Conservation (phyloP, 2,888 invertebrate genomes). For the Horisme vitalbata region DNA sequence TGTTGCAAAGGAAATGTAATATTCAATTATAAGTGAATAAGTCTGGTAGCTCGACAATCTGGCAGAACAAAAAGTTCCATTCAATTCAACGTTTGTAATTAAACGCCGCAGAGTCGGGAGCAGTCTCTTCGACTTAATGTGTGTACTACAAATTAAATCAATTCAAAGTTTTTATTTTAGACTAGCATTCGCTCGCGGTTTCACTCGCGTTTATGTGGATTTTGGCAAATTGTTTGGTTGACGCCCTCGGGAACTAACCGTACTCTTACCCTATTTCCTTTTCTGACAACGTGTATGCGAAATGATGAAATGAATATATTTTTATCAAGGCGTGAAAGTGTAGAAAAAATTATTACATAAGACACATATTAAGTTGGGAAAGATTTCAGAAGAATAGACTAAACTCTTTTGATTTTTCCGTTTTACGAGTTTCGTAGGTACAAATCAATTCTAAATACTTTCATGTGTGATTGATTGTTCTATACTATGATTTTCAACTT, state of each 20-base stretch:
- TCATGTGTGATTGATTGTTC: neutral
- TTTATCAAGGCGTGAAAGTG: too few relatives aligned
- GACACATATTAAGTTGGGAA: too few relatives aligned
- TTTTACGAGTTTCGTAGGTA: neutral
- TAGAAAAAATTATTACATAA: too few relatives aligned
- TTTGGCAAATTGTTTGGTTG: too few relatives aligned
- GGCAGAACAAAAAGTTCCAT: slow-evolving; percentile 66
- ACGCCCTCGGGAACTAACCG: too few relatives aligned
- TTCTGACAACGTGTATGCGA: too few relatives aligned
- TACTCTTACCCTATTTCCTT: too few relatives aligned
- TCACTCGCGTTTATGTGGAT: too few relatives aligned
- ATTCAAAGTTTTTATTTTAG: slow-evolving; percentile 28
- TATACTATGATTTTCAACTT: neutral
- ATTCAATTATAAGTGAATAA: slow-evolving; percentile 70
- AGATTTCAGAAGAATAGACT: slow-evolving; percentile 29
- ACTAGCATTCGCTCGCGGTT: too few relatives aligned
- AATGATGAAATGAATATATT: too few relatives aligned
- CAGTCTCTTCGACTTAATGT: slow-evolving; percentile 41
- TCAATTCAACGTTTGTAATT: slow-evolving; percentile 72
- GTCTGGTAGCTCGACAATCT: slow-evolving; percentile 66
- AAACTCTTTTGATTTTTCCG: slow-evolving; percentile 6
- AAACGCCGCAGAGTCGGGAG: slow-evolving; percentile 54
- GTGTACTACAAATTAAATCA: slow-evolving; percentile 43
- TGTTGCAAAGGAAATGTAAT: slow-evolving; percentile 55
- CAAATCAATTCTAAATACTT: neutral